These are phyloP conservation scores for Drosophila nigricruria DNA, from an alignment of 2,888 invertebrate species.

Conservation along the genomic window DNA sequence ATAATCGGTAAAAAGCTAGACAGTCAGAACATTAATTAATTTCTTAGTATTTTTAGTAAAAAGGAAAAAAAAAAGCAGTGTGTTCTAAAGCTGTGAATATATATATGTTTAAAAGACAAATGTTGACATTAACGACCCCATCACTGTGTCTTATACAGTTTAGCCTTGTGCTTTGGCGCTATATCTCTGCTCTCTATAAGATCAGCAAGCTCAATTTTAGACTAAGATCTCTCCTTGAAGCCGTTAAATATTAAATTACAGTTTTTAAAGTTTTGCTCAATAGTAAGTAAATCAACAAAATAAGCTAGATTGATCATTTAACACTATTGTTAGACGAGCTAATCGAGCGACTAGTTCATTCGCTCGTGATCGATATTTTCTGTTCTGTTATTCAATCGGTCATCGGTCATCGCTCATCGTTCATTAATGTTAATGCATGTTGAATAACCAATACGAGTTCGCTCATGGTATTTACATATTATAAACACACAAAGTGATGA, in stretches of 20 bases:
- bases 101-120: neutral
- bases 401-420: no score
- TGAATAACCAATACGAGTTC: neutral
- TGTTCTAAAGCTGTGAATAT: neutral
- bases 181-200: neutral
- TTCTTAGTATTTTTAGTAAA: conserved; percentile 1
- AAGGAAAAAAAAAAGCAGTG: neutral
- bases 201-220: neutral
- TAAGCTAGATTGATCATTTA: neutral
- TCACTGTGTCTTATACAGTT: neutral
- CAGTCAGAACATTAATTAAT: conserved; percentile 1
- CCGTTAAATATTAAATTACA: no score
- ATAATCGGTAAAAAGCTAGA: neutral
- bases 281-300: no score
- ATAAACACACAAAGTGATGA: neutral
- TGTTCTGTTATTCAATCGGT: neutral
- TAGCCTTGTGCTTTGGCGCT: neutral
- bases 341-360: neutral
- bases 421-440: neutral
- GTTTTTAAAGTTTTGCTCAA: no score
- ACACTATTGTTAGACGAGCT: neutral
- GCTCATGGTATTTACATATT: neutral
- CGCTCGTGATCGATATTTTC: neutral
- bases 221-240: neutral
- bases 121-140: neutral